Conservation (phyloP, 2,113 vertebrate species). For the Cryptomyrus ogoouensis region DNA sequence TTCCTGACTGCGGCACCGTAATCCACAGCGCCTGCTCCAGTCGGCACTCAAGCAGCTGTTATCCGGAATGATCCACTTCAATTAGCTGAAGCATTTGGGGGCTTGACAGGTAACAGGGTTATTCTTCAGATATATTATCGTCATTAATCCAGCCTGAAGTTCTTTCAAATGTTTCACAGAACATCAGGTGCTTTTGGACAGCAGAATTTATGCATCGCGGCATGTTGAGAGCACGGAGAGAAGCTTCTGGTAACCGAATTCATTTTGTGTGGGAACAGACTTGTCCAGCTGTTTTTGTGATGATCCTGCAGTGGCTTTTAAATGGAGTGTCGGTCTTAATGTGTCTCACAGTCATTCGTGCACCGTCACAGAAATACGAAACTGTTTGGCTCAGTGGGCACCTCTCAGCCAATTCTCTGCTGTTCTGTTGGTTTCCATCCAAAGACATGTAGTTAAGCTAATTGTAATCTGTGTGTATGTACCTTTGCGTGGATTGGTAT, state of each 20-base stretch:
- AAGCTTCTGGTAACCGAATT: neutral
- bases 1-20: neutral
- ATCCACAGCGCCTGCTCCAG: neutral
- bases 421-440: neutral
- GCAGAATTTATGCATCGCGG: neutral
- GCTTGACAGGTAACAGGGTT: neutral
- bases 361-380: neutral
- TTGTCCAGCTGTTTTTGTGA: neutral
- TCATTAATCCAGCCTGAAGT: neutral
- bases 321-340: neutral
- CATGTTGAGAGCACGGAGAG: neutral
- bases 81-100: neutral
- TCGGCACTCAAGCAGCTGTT: neutral
- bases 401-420: neutral
- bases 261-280: neutral
- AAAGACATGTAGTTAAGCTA: neutral
- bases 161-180: neutral
- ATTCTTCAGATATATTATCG: neutral
- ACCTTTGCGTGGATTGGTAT: neutral
- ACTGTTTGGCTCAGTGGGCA: neutral
- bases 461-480: neutral
- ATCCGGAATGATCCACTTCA: neutral
- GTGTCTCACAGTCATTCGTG: neutral
- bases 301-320: neutral
- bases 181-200: neutral